A percentile compares a stretch with the other conserved stretches of the same genome.
Conservation (phyloP, 2,113 vertebrate species). For the Chlamydotis undulata region DNA sequence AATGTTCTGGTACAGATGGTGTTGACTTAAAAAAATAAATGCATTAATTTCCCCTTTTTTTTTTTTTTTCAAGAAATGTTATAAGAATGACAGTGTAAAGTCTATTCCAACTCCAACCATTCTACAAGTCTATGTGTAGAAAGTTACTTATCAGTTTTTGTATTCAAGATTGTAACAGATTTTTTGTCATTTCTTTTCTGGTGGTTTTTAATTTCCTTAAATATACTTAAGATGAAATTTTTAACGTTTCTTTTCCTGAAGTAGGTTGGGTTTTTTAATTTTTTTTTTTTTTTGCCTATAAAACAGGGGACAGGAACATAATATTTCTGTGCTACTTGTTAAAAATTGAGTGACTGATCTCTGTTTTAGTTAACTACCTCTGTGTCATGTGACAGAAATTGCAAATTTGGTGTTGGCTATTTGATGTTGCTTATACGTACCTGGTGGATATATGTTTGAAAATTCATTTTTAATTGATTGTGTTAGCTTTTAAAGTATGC, state of each 20-base stretch:
- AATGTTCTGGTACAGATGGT: neutral
- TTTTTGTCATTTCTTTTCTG: neutral
- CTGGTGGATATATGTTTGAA: neutral
- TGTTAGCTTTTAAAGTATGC: neutral
- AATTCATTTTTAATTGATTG: neutral
- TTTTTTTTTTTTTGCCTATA: neutral
- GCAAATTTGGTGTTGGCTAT: neutral
- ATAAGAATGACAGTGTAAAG: neutral
- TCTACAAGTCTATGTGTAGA: neutral
- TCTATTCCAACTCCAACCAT: neutral
- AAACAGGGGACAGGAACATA: neutral
- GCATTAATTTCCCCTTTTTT: neutral
- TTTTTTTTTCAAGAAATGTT: neutral
- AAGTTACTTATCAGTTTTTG: neutral
- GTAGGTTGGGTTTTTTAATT: neutral
- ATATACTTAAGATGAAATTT: neutral
- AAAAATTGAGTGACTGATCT: neutral
- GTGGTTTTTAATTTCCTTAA: neutral
- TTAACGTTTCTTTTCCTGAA: neutral
- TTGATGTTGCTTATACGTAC: neutral
- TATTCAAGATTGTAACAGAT: neutral
- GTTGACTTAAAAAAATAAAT: neutral
- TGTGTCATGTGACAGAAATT: neutral
- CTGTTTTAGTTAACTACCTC: neutral
- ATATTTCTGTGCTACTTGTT: neutral